Percentiles rank a stretch among this genome's conserved stretches.
phyloP scores from a whole-genome alignment of 1,140 invertebrate genomes.

The Panagrolaimus sp. region DNA sequence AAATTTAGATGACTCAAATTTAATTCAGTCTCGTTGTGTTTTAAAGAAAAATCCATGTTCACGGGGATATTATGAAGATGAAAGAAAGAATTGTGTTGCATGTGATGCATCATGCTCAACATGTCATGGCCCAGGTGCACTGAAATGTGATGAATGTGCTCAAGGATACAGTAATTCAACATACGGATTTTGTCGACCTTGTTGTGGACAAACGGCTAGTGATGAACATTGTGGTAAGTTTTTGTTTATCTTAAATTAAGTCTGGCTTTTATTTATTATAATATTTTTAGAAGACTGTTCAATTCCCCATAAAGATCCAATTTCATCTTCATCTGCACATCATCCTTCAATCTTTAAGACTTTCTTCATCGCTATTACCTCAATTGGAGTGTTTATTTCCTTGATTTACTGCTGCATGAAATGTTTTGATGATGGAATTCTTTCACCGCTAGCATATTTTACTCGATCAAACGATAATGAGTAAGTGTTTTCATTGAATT shows the following conservation, averaged over 20 bases:
- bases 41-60: conserved; percentile 47
- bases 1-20: conserved; percentile 36
- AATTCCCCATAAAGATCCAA: not conserved
- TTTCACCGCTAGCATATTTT: not conserved
- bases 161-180: conserved; percentile 46
- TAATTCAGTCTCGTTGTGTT: conserved; percentile 52
- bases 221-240: not conserved
- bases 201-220: conserved; percentile 26
- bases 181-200: conserved; percentile 51
- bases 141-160: conserved; percentile 46
- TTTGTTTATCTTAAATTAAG: not conserved
- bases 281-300: not conserved
- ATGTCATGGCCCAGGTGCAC: conserved; percentile 37
- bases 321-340: not conserved
- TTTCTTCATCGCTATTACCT: not conserved
- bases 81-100: conserved; percentile 34
- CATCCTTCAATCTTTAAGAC: not conserved
- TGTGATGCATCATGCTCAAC: conserved; percentile 53
- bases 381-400: not conserved
- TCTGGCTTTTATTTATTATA: not conserved
- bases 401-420: not conserved
- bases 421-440: not conserved
- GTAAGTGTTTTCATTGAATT: not conserved
- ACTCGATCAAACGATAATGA: not conserved
- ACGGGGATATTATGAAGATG: conserved; percentile 43